phyloP scores from a whole-genome alignment of 2,113 vertebrate genomes.

The Actenoides hombroni region DNA sequence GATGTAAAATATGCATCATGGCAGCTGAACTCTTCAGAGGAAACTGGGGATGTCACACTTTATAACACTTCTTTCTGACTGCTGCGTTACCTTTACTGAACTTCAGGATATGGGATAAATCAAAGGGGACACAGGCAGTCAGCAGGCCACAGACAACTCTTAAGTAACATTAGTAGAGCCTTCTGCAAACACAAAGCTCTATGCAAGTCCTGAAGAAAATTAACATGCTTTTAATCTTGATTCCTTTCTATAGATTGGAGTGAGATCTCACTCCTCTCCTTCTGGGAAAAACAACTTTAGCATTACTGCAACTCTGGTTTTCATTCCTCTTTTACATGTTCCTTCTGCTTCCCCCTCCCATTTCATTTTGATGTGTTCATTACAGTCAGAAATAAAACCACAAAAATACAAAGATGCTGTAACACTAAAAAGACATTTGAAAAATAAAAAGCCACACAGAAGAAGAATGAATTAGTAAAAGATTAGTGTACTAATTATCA shows the following conservation, averaged over 20 bases:
- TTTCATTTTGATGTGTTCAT: neutral
- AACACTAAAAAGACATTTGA: neutral
- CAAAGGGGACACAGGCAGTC: neutral
- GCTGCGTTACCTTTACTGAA: neutral
- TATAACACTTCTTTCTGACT: neutral
- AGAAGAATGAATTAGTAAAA: neutral
- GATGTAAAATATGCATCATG: constrained; percentile 39
- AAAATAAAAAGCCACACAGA: neutral
- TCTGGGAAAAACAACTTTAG: neutral
- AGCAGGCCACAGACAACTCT: neutral
- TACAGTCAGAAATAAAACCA: neutral
- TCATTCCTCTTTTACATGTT: neutral
- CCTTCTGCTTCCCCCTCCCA: accelerated
- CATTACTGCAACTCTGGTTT: neutral
- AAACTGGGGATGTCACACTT: constrained; percentile 39
- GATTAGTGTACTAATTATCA: neutral
- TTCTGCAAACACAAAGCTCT: neutral
- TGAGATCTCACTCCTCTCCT: neutral
- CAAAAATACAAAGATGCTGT: neutral
- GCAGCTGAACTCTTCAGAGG: constrained; percentile 50
- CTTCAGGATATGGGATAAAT: neutral
- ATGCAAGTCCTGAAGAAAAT: neutral
- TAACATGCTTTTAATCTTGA: neutral
- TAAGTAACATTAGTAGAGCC: neutral
- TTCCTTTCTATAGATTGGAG: neutral